Evolutionary conservation across 2,888 invertebrate species (phyloP), one percentile per base, ranked within the genome.

Genomic region (Megalurothrips usitatus): DNA sequence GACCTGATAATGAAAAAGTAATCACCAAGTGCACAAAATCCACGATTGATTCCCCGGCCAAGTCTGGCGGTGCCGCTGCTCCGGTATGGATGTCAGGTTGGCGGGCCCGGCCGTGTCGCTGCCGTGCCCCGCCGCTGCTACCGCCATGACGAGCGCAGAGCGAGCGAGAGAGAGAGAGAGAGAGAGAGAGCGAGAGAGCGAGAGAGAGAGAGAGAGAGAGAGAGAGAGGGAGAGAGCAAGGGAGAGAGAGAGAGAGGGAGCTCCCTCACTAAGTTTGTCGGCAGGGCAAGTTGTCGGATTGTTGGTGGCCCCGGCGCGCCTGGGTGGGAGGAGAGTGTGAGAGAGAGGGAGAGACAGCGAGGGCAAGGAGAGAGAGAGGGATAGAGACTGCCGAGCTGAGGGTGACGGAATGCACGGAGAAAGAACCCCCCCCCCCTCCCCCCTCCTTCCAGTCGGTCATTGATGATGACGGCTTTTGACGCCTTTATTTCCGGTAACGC

Each of bases 11-110:
- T 75, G 68, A 75, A 75, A 75, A 75, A 75, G 68, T 75, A 75
- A 75, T 75, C 68, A 75, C 68, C 68, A 75, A 75, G 68, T 75
- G 68, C 68, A 75, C 68, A 23, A 75, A 75, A 75, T 75, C 68
- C 68, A 12, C 68, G 68, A 75, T 75, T 75, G 68, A 75, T 75
- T 75, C 68, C 68, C 68, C 10, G 26, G n/a, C 68, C 2, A 43
- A 43, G 34, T 43, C 34, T 43, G 34, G 34, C n/a, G n/a, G n/a
- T n/a, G n/a, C 3, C 34, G 34, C 34, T 43, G 34, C 34, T 43
- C 34, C 68, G 26, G 68, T 75, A 75, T 75, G 68, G 68, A 75
- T 75, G 68, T 75, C 68, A 75, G 68, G 68, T 26, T 26, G 68
- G 23, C 58, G 58, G 58, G 58, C 19, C 58, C 6, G 58, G 58